Conservation (phyloP, 2,888 invertebrate genomes). For the Norana najaformis region DNA sequence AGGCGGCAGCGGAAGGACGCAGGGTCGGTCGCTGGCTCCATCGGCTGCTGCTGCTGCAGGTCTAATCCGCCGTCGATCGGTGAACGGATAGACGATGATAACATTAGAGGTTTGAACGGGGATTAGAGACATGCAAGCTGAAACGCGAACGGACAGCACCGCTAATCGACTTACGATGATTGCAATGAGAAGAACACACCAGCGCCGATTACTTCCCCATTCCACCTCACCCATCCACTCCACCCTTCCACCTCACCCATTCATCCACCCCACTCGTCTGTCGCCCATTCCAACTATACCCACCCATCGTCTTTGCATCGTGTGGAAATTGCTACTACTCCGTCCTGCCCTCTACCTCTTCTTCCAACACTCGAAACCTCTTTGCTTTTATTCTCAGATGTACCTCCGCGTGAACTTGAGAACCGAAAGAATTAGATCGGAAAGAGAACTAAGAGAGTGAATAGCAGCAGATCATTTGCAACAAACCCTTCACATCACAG, state of each 20-base stretch:
- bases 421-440: too few species aligned
- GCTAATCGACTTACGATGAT: slow-evolving; percentile 23
- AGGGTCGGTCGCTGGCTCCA: background rate
- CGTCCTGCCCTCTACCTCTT: too few species aligned
- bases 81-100: slow-evolving; percentile 15
- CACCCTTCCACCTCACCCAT: background rate
- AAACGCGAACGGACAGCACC: background rate
- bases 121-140: slow-evolving; percentile 16
- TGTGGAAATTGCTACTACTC: too few species aligned
- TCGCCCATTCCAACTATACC: background rate
- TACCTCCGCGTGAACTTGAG: too few species aligned
- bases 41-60: background rate
- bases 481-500: too few species aligned
- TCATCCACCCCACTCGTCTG: background rate
- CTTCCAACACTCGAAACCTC: too few species aligned
- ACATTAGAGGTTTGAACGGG: slow-evolving; percentile 15
- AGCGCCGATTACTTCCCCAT: background rate
- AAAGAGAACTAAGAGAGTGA: too few species aligned
- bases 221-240: too few species aligned
- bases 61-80: background rate
- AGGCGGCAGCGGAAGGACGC: background rate
- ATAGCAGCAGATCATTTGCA: too few species aligned
- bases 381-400: too few species aligned
- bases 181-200: background rate
- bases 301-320: background rate